These are phyloP conservation scores for Emys orbicularis DNA, from an alignment of 2,797 vertebrate genomes.

Conservation along the genomic window DNA sequence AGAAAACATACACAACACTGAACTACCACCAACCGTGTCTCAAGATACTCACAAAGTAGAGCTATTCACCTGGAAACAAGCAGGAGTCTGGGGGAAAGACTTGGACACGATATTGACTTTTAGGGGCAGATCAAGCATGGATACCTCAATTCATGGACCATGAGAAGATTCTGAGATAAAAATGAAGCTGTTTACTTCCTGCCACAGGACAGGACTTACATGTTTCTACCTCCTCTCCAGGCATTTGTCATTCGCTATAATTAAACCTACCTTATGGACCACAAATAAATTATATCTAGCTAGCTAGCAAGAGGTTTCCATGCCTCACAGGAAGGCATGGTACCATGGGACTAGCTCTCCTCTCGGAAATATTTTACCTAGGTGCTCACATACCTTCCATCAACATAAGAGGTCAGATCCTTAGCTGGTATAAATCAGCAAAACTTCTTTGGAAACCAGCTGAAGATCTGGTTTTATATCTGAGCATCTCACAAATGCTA, in stretches of 20 bases:
- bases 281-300: background rate
- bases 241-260: background rate
- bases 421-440: background rate
- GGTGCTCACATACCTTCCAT: background rate
- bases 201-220: background rate
- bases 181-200: background rate
- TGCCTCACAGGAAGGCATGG: background rate
- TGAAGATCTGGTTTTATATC: background rate
- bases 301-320: background rate
- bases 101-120: background rate
- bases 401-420: background rate
- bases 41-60: background rate
- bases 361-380: fast-evolving
- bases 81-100: background rate
- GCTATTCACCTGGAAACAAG: background rate
- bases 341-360: background rate
- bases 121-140: background rate
- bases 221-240: background rate
- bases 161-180: background rate
- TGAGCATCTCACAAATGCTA: background rate
- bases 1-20: slow-evolving; percentile 45
- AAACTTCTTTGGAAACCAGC: background rate
- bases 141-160: background rate
- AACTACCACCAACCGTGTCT: slow-evolving; percentile 41
- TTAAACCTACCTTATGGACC: background rate